Conservation (phyloP, 2,888 invertebrate genomes). For the Ochropleura plecta region DNA sequence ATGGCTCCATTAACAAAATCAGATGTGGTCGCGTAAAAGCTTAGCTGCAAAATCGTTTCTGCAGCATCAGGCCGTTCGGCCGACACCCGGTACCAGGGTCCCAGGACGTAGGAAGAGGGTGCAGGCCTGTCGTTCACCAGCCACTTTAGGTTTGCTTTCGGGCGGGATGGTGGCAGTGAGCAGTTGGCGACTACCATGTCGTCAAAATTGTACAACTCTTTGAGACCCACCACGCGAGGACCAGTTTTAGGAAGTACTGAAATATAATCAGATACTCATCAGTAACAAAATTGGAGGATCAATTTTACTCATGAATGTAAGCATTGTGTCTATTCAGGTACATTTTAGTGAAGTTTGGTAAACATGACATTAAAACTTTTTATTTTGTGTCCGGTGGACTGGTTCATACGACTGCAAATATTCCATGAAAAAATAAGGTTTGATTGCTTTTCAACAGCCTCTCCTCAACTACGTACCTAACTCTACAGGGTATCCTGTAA, state of each 20-base stretch:
- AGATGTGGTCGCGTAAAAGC: slow-evolving; percentile 93
- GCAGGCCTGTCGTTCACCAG: slow-evolving; percentile 94
- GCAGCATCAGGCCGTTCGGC: slow-evolving; percentile 90
- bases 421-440: background rate
- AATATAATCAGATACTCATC: slow-evolving; percentile 61
- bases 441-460: background rate
- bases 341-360: background rate
- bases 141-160: slow-evolving; percentile 95
- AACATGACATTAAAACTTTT: background rate
- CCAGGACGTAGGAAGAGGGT: slow-evolving; percentile 84
- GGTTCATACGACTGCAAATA: background rate
- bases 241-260: slow-evolving; percentile 94
- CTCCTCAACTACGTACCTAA: background rate
- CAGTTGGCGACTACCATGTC: slow-evolving; percentile 95
- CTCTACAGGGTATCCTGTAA: background rate
- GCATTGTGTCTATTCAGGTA: background rate
- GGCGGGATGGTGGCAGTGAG: slow-evolving; percentile 94
- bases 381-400: background rate
- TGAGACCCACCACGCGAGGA: slow-evolving; percentile 94
- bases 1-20: slow-evolving; percentile 95
- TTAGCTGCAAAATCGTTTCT: slow-evolving; percentile 93
- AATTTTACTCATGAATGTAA: background rate
- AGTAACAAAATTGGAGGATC: background rate
- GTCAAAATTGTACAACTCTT: slow-evolving; percentile 93
- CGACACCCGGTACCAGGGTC: slow-evolving; percentile 88